A percentile compares a stretch with the other conserved stretches of the same genome.
Conservation (phyloP, 35 echinoderm and acorn worm genomes). For the Ptychodera flava region DNA sequence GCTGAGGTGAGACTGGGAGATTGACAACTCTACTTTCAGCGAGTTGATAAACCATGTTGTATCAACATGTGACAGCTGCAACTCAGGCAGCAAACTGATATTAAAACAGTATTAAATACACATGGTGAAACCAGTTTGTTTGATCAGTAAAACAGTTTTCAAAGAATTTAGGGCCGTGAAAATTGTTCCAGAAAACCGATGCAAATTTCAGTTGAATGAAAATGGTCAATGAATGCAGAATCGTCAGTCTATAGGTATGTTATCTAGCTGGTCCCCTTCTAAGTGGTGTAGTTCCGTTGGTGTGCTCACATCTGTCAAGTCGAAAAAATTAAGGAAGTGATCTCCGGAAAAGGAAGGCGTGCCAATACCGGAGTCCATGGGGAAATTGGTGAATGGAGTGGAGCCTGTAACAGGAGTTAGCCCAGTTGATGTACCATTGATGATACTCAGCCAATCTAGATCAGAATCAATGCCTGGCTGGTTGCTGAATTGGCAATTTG, state of each 20-base stretch:
- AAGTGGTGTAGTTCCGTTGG: slow-evolving; percentile 73
- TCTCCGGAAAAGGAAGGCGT: slow-evolving; percentile 52
- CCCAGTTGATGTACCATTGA: slow-evolving; percentile 41
- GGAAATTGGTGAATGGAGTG: slow-evolving; percentile 28
- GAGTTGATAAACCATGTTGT: no score
- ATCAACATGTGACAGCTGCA: no score
- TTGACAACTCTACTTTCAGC: no score
- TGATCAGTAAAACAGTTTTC: no score
- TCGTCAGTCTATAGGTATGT: slow-evolving; percentile 43
- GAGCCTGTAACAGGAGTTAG: slow-evolving; percentile 42
- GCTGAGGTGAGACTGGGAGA: no score
- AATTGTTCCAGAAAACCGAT: no score
- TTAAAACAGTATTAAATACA: no score
- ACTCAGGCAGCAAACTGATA: no score
- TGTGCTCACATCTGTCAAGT: slow-evolving; percentile 71
- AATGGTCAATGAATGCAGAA: no score
- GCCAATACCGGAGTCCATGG: slow-evolving; percentile 27
- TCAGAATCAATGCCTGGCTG: not conserved
- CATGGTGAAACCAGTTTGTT: no score
- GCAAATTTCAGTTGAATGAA: no score
- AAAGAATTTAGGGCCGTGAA: no score
- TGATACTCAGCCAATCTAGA: slow-evolving; percentile 81
- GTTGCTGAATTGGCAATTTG: not conserved
- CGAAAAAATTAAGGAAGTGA: slow-evolving; percentile 79
- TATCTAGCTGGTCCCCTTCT: slow-evolving; percentile 89